Evolutionary conservation across 1,140 invertebrate species (phyloP), one percentile per base, ranked within the genome.

Genomic region (Heliconius nattereri): DNA sequence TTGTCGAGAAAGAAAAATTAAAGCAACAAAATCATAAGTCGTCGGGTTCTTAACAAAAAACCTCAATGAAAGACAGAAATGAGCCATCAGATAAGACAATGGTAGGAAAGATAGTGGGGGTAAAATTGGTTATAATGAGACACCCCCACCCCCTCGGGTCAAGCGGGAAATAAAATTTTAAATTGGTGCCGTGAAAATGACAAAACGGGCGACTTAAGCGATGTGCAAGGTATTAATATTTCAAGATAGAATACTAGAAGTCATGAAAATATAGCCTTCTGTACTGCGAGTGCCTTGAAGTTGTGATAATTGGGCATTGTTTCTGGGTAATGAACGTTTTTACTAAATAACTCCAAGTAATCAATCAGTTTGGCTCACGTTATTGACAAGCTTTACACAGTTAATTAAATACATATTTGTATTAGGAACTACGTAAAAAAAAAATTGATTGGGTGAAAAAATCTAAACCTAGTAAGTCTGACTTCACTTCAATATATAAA

Each of bases 81-180:
- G 90, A 91, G 89, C 90, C 91, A 92, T 93, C 90, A 78, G 85
- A 77, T 81, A 83, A 83, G 85, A 93, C 90, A 92, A 92, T 92
- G 86, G 86, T 78, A 88, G 85, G 87, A 88, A 87, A 88, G 89
- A 89, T 86, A 87, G 86, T 84, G 86, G 90, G 80, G 86, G 87
- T 86, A 88, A 92, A 94, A 94, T 94, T 94, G 91, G 91, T 92
- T 89, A 94, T 94, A 92, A 94, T 94, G 92, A 92, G 89, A 81
- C 78, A 73, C 75, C 78, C 84, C 83, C 81, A 78, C 81, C 84
- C 78, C 81, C 81, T 84, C 71, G 86, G 92, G 92, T 92, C 90
- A 92, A 93, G 90, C 90, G 90, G 85, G 85, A 88, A 89, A 93
- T 90, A 93, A 93, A 93, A 91, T 72, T 92, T 93, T 92, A 91